phyloP scores from a whole-genome alignment of 2,888 invertebrate genomes.

The Synanthedon tipuliformis region DNA sequence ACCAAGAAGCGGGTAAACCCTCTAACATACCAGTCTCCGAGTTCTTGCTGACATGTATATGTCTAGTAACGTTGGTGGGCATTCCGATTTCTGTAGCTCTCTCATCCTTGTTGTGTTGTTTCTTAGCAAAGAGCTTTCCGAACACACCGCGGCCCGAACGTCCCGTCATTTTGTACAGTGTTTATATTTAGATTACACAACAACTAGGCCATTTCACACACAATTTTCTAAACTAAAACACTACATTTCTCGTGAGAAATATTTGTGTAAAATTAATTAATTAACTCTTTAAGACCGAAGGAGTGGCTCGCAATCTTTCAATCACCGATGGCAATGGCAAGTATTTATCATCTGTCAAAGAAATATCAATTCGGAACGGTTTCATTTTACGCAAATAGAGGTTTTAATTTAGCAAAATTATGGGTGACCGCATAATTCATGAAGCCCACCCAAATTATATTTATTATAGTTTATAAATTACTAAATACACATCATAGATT shows the following conservation, averaged over 20 bases:
- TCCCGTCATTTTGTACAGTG: slow-evolving; percentile 57
- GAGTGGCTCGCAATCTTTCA: slow-evolving; percentile 41
- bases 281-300: slow-evolving; percentile 25
- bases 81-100: slow-evolving; percentile 78
- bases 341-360: slow-evolving; percentile 17
- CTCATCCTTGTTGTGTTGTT: slow-evolving; percentile 54
- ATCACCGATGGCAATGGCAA: slow-evolving; percentile 50
- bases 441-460: too few species aligned
- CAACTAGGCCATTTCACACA: slow-evolving; percentile 35
- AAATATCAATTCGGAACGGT: slow-evolving; percentile 11
- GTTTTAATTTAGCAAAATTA: too few species aligned
- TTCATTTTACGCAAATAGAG: not conserved
- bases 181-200: slow-evolving; percentile 16
- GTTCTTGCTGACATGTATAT: slow-evolving; percentile 89
- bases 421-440: too few species aligned
- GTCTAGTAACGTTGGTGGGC: slow-evolving; percentile 87
- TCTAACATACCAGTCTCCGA: slow-evolving; percentile 84
- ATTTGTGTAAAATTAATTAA: slow-evolving; percentile 24
- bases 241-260: slow-evolving; percentile 40
- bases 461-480: too few species aligned
- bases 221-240: slow-evolving; percentile 13
- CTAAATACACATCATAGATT: too few species aligned
- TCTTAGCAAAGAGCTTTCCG: slow-evolving; percentile 62
- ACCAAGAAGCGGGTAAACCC: slow-evolving; percentile 88
- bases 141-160: slow-evolving; percentile 61